phyloP scores from a whole-genome alignment of 2,888 invertebrate species.

The Lepidochrysops patricia region DNA sequence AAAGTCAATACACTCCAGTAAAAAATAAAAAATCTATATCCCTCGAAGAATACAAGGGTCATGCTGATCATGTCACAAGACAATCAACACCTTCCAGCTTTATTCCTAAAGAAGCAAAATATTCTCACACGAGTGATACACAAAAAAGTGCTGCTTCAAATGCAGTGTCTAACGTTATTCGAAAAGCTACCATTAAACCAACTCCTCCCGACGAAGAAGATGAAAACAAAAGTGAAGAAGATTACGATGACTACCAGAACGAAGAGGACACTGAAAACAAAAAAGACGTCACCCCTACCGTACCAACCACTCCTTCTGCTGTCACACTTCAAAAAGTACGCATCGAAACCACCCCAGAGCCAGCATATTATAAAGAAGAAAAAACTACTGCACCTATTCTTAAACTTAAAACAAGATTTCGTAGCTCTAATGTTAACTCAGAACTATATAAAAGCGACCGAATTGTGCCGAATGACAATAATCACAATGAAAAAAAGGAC shows the following conservation, averaged over 20 bases:
- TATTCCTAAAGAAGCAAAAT: slow-evolving; percentile 37
- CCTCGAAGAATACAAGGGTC: slow-evolving; percentile 42
- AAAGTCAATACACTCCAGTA: slow-evolving; percentile 46
- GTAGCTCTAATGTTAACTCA: slow-evolving; percentile 33
- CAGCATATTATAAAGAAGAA: slow-evolving; percentile 22
- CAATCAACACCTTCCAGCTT: slow-evolving; percentile 27
- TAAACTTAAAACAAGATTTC: slow-evolving; percentile 48
- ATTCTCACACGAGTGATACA: slow-evolving; percentile 30
- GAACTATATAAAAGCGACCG: slow-evolving; percentile 19
- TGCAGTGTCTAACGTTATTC: slow-evolving; percentile 34
- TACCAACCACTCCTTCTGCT: slow-evolving; percentile 38
- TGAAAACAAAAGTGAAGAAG: slow-evolving; percentile 28
- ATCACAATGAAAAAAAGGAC: slow-evolving; percentile 19
- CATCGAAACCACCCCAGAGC: slow-evolving; percentile 28
- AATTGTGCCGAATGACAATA: neutral
- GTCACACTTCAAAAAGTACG: slow-evolving; percentile 33
- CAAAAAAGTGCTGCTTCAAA: slow-evolving; percentile 43
- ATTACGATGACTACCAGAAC: slow-evolving; percentile 41
- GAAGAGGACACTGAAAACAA: slow-evolving; percentile 36
- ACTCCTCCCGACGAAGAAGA: slow-evolving; percentile 23
- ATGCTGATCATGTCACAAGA: slow-evolving; percentile 28
- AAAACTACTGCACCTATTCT: slow-evolving; percentile 32
- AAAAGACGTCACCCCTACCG: slow-evolving; percentile 27
- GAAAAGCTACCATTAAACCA: slow-evolving; percentile 27
- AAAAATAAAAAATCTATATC: slow-evolving; percentile 49